Conservation (phyloP, 2,888 invertebrate genomes). For the Mythimna vitellina region DNA sequence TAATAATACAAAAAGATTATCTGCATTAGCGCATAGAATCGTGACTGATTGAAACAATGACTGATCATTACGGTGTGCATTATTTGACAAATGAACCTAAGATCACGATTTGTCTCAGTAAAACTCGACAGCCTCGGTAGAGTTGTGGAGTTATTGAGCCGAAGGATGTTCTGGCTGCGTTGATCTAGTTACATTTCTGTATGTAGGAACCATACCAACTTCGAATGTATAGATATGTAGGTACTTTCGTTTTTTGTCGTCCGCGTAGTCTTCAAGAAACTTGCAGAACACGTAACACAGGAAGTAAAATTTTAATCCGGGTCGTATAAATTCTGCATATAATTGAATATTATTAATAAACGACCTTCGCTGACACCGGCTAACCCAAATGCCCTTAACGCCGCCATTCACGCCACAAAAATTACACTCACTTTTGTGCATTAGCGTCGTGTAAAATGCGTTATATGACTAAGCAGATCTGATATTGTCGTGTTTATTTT, state of each 20-base stretch:
- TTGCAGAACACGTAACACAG: slow-evolving; percentile 19
- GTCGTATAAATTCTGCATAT: slow-evolving; percentile 68
- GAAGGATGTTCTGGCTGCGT: slow-evolving; percentile 24
- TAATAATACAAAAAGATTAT: slow-evolving; percentile 48
- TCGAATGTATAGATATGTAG: not conserved
- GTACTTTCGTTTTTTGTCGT: slow-evolving; percentile 55
- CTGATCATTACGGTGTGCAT: slow-evolving; percentile 47
- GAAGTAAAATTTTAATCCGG: slow-evolving; percentile 53
- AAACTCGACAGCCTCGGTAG: slow-evolving; percentile 19
- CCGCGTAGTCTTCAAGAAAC: slow-evolving; percentile 57
- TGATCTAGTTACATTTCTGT: not conserved
- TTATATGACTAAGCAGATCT: slow-evolving; percentile 47
- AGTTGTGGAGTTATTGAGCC: not conserved
- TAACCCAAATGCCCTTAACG: slow-evolving; percentile 75
- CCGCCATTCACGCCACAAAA: slow-evolving; percentile 85
- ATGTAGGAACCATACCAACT: not conserved
- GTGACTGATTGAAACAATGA: slow-evolving; percentile 68
- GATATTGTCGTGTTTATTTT: slow-evolving; percentile 49
- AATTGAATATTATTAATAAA: slow-evolving; percentile 67
- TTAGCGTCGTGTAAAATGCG: slow-evolving; percentile 41
- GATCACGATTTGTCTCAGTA: slow-evolving; percentile 56
- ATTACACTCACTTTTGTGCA: slow-evolving; percentile 70
- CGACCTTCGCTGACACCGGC: slow-evolving; percentile 74
- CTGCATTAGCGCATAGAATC: slow-evolving; percentile 56
- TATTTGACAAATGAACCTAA: slow-evolving; percentile 59